These are phyloP conservation scores for Actinia tenebrosa DNA, from an alignment of 64 coral and sea anemone species.

Conservation along the genomic window DNA sequence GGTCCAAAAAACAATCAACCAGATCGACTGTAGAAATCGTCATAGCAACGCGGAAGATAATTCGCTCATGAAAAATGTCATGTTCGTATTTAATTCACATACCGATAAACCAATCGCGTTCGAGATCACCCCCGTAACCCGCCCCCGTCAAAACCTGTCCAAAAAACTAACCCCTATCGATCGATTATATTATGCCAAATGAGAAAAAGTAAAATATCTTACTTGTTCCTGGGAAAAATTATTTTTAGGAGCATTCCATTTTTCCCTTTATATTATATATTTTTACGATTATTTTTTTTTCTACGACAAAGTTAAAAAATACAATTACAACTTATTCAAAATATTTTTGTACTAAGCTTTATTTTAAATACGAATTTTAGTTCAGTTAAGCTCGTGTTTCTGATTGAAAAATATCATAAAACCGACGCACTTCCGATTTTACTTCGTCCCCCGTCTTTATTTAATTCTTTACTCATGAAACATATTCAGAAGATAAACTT, in stretches of 20 bases:
- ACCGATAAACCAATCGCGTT: conserved; percentile 8
- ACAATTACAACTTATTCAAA: neutral
- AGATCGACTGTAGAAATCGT: neutral
- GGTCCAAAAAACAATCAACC: neutral
- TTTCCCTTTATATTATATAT: too few relatives aligned
- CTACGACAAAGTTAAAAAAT: neutral
- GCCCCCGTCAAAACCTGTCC: conserved; percentile 4
- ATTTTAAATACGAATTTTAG: too few relatives aligned
- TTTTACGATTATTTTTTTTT: too few relatives aligned
- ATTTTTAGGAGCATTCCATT: too few relatives aligned
- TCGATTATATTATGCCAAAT: neutral
- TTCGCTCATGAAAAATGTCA: neutral
- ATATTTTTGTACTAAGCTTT: too few relatives aligned
- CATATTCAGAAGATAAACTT: neutral
- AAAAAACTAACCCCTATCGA: neutral
- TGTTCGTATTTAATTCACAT: neutral
- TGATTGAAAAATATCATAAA: neutral
- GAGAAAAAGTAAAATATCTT: neutral
- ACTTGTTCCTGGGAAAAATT: neutral
- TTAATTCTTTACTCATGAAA: neutral
- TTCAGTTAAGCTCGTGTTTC: neutral
- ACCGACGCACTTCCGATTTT: neutral
- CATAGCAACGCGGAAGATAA: conserved; percentile 1
- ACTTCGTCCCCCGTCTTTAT: neutral
- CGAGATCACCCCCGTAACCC: neutral